phyloP scores from a whole-genome alignment of 1,140 invertebrate species.

The Bombus pyrosoma region DNA sequence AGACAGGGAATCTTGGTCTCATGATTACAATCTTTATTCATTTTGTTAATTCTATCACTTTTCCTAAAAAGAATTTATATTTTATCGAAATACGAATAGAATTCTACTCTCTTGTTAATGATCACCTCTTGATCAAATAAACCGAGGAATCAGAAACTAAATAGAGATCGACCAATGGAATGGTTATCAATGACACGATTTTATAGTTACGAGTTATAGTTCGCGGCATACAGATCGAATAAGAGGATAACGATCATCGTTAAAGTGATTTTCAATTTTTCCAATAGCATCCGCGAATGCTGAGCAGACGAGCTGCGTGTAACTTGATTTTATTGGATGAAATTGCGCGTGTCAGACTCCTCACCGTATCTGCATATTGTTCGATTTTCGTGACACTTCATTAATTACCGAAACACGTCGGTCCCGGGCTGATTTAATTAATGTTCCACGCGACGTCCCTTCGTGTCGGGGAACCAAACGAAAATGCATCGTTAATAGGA shows the following conservation, averaged over 20 bases:
- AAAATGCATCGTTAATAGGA: slow-evolving; percentile 54
- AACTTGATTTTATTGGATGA: slow-evolving; percentile 54
- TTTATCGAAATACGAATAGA: background rate
- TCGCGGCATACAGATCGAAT: slow-evolving; percentile 16
- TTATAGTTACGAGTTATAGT: background rate
- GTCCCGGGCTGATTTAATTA: slow-evolving; percentile 62
- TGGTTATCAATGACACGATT: background rate
- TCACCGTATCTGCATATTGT: slow-evolving; percentile 35
- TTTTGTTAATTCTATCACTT: background rate
- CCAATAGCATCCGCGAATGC: slow-evolving; percentile 36
- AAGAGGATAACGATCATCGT: slow-evolving; percentile 25
- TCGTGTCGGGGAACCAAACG: slow-evolving; percentile 7
- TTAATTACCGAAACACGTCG: slow-evolving; percentile 65
- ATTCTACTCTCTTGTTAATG: too few species aligned
- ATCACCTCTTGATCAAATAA: too few species aligned
- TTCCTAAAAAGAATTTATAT: background rate
- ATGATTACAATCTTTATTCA: background rate
- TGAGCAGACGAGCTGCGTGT: background rate
- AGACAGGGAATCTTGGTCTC: background rate
- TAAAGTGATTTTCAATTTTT: slow-evolving; percentile 61
- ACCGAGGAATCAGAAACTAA: background rate
- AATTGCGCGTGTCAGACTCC: slow-evolving; percentile 29
- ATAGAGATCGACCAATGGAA: background rate
- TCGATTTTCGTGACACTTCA: slow-evolving; percentile 68
- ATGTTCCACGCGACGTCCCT: slow-evolving; percentile 43